Base-by-base conservation (phyloP, 2,113 vertebrate genomes). In the Donacobius atricapilla region DNA sequence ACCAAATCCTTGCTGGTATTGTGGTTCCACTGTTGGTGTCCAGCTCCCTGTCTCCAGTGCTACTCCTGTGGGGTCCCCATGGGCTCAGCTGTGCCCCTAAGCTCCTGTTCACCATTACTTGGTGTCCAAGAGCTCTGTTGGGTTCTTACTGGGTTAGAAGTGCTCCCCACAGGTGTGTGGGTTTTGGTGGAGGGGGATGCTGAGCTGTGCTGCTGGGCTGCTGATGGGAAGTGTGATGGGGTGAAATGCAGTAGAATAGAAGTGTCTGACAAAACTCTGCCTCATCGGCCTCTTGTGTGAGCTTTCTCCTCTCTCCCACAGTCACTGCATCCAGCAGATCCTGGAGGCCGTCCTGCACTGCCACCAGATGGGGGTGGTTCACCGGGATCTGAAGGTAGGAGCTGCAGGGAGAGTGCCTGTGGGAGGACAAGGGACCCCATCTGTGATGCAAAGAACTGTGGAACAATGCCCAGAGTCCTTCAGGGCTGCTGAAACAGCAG, bases 361-460 rank as follows among this genome's bases (percentile, higher is more conserved):
- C 94, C 98, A 99, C 92, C 98, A 99, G 97, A 99, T 98, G 98
- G 98, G 98, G 33, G 98, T 99, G 87, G 98, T 99, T 45, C 98
- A 99, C 87, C 97, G 98, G 60, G 98, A 99, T 95, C 97, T 99
- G 87, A 99, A 99, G 98, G 98, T 99, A 95, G 96, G 97, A 80
- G 37, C 40, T 51, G 54, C 82, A 81, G 42, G 27, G 45, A 27
- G 56, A 50, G 21, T 8, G 30, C 13, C 72, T 19, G 30, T 61
- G 35, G 85, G 56, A 89, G 77, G 42, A 28, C 1, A 1, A 39
- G 64, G 66, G 17, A 69, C 58, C 35, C 79, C 39, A 40, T 48
- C 42, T 80, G 51, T 5, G 23, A 31, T 73, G 50, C 39, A 70
- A 50, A 78, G 33, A 45, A 10, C 54, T 17, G 47, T 82, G 75